A percentile compares a stretch with the other conserved stretches of the same genome.
Conservation (phyloP, 2,888 invertebrate species). For the Theodoxus fluviatilis region DNA sequence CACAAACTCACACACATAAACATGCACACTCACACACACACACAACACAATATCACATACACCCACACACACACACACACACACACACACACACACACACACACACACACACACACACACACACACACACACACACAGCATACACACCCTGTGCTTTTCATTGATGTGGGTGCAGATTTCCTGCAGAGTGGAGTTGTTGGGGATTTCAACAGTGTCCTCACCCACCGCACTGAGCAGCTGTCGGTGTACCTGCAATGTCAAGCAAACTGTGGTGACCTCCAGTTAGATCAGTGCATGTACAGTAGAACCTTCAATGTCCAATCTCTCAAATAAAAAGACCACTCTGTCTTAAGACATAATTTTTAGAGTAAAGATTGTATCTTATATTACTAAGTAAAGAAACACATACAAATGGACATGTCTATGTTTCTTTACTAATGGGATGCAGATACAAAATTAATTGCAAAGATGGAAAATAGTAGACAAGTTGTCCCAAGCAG, state of each 20-base stretch:
- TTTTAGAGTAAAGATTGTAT: too few relatives aligned
- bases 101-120: constrained; percentile 4
- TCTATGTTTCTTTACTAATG: too few relatives aligned
- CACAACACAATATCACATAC: background rate
- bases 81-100: background rate
- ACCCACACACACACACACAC: constrained; percentile 7
- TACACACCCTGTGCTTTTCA: constrained; percentile 57
- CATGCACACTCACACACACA: background rate
- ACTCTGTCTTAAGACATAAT: too few relatives aligned
- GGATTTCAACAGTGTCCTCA: constrained; percentile 31
- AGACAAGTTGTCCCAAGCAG: too few relatives aligned
- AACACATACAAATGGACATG: too few relatives aligned
- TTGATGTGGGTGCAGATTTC: constrained; percentile 61
- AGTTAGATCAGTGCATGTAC: constrained; percentile 7
- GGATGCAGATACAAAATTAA: too few relatives aligned
- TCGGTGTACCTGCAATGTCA: constrained; percentile 61
- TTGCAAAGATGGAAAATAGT: too few relatives aligned
- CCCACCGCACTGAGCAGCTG: constrained; percentile 57
- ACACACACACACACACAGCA: background rate
- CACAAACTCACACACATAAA: background rate
- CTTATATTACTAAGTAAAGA: too few relatives aligned
- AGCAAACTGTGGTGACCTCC: background rate
- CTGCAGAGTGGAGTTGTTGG: constrained; percentile 50
- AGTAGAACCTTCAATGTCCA: too few relatives aligned
- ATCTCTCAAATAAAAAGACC: too few relatives aligned